Evolutionary conservation across 1,140 invertebrate genomes (phyloP), one percentile per base, ranked within the genome.

Genomic region (Ectropis grisescens): DNA sequence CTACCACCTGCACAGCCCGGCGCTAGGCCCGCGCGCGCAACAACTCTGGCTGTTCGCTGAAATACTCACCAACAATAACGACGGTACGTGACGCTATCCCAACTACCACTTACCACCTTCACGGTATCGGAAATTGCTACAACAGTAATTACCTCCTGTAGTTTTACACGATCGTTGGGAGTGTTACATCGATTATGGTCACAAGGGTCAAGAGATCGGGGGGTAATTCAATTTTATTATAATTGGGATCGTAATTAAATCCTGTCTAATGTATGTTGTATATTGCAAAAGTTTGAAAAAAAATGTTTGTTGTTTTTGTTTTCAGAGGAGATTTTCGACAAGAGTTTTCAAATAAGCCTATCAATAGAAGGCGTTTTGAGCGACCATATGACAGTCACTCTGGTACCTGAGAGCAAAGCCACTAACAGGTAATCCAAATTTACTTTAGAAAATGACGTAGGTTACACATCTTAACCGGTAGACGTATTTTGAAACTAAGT

Each of bases 21-120:
- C 89, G 8, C 80, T 98, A 58, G 91, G 93, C 3, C 92, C 94
- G 0, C 96, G 97, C 52, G 90, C 91, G 38, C 95, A 98, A 72
- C 95, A 98, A 68, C 69, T 98, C 30, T 98, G 96, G 95, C 82
- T 98, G 0, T 91, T 95, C 31, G 92, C 92, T 16, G 91, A 93
- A 69, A 85, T 97, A 51, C 82, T 90, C 9, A 96, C 93, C 2
- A 88, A 91, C 34, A 94, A 94, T 82, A 90, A 85, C 38, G 93
- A 95, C 76, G 93, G 94, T 95, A 84, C 68, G 61, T 57, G 34
- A 38, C 39, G n/a, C n/a, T n/a, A n/a, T n/a, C n/a, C n/a, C n/a
- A n/a, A n/a, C n/a, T n/a, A n/a, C n/a, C n/a, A n/a, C n/a, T n/a
- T n/a, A n/a, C n/a, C n/a, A n/a, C n/a, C n/a, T n/a, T n/a, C n/a